Percentiles rank a stretch among this genome's conserved stretches.
These are phyloP conservation scores for Cephus cinctus DNA, from an alignment of 1,140 invertebrate genomes.

Conservation along the genomic window DNA sequence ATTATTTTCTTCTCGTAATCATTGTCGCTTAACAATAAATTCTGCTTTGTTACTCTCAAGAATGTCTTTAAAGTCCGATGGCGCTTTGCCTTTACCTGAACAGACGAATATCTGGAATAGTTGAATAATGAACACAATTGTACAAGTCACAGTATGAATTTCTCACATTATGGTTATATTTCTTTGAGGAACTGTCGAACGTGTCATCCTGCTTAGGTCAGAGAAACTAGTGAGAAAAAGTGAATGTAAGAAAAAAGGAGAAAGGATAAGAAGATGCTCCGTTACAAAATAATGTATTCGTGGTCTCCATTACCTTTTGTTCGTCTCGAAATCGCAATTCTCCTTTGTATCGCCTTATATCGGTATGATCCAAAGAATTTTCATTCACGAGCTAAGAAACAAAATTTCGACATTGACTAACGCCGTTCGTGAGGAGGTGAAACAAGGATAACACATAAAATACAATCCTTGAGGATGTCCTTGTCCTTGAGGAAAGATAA, in stretches of 20 bases:
- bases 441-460: too few relatives aligned
- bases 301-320: constrained; percentile 1
- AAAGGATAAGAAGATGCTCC: constrained; percentile 6
- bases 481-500: too few relatives aligned
- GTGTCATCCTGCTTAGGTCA: constrained; percentile 30
- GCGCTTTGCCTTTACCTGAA: too few relatives aligned
- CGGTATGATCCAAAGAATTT: constrained; percentile 48
- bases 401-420: too few relatives aligned
- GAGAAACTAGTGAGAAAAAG: constrained; percentile 13
- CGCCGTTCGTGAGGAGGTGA: too few relatives aligned
- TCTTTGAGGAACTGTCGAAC: constrained; percentile 42
- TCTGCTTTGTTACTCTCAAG: too few relatives aligned
- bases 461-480: too few relatives aligned
- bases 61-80: too few relatives aligned
- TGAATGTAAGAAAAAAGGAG: constrained; percentile 7
- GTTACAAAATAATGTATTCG: constrained; percentile 9
- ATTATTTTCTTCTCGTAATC: too few relatives aligned
- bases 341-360: constrained; percentile 1
- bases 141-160: constrained; percentile 26
- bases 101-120: constrained; percentile 19
- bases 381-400: too few relatives aligned
- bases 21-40: too few relatives aligned
- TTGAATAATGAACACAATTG: constrained; percentile 17
- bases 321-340: background rate
- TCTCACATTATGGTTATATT: constrained; percentile 39